These are phyloP conservation scores for Bos javanicus DNA, from an alignment of 2,113 vertebrate genomes.

Conservation along the genomic window DNA sequence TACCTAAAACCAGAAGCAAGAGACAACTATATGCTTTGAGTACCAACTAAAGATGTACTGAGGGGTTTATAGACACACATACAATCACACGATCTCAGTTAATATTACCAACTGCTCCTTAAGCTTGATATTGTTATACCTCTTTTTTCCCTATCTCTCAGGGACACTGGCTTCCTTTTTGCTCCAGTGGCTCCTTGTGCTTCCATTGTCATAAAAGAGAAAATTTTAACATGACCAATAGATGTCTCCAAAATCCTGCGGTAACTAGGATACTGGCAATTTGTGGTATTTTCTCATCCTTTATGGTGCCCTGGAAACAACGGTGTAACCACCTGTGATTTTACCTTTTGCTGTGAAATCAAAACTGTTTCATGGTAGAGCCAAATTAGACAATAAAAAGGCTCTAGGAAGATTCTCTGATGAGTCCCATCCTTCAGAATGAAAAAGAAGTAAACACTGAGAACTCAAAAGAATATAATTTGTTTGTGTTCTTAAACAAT, in stretches of 20 bases:
- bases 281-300: conserved; percentile 50
- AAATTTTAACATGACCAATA: conserved; percentile 54
- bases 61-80: neutral
- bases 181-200: conserved; percentile 52
- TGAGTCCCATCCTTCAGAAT: neutral
- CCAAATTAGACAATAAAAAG: conserved; percentile 37
- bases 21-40: neutral
- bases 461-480: neutral
- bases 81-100: neutral
- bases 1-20: neutral
- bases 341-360: conserved; percentile 36
- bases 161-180: conserved; percentile 50
- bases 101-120: neutral
- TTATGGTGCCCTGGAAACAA: conserved; percentile 50
- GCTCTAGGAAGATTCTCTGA: neutral
- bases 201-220: conserved; percentile 36
- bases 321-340: conserved; percentile 52
- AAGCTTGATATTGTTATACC: neutral
- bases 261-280: conserved; percentile 44
- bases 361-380: conserved; percentile 45
- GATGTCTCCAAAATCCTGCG: conserved; percentile 57
- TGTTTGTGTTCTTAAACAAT: neutral
- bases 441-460: neutral
- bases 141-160: neutral
- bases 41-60: neutral